A percentile compares a stretch with the other conserved stretches of the same genome.
Evolutionary conservation across 2,113 vertebrate species (phyloP).

Genomic region (Atlantisia rogersi): DNA sequence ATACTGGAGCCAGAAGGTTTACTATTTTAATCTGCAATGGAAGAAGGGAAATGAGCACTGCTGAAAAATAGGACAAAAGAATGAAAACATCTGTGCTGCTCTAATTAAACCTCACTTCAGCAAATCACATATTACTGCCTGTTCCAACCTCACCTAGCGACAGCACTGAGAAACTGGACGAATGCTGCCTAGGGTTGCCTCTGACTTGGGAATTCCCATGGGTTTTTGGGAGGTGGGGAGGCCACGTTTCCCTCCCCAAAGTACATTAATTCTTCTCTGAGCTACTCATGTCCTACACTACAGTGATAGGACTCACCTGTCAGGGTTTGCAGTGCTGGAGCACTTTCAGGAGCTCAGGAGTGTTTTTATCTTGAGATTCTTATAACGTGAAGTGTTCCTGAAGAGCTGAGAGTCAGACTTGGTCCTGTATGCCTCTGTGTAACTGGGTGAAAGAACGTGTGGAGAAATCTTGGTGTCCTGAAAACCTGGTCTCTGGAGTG

Average conservation of each 20-base stretch:
- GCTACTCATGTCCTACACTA: neutral
- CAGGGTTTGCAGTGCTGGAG: neutral
- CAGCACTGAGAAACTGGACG: neutral
- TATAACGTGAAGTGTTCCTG: neutral
- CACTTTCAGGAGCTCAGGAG: neutral
- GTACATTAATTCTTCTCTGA: neutral
- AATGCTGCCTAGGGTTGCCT: neutral
- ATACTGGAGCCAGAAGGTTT: neutral
- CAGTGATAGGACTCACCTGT: accelerated
- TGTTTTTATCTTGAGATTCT: neutral
- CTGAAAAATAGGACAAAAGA: slow-evolving; percentile 20
- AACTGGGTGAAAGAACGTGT: neutral
- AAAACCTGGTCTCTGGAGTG: neutral
- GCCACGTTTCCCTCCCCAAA: neutral
- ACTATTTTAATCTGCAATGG: neutral
- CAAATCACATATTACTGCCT: neutral
- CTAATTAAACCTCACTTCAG: slow-evolving; percentile 11
- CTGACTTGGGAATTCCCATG: neutral
- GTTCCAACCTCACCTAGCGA: neutral
- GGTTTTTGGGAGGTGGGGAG: neutral
- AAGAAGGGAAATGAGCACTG: neutral
- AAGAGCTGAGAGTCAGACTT: neutral
- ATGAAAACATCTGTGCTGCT: slow-evolving; percentile 24
- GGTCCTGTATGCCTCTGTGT: neutral
- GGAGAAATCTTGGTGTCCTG: neutral